Conservation (phyloP, 2,888 invertebrate genomes). For the Rhabditoides inermis region DNA sequence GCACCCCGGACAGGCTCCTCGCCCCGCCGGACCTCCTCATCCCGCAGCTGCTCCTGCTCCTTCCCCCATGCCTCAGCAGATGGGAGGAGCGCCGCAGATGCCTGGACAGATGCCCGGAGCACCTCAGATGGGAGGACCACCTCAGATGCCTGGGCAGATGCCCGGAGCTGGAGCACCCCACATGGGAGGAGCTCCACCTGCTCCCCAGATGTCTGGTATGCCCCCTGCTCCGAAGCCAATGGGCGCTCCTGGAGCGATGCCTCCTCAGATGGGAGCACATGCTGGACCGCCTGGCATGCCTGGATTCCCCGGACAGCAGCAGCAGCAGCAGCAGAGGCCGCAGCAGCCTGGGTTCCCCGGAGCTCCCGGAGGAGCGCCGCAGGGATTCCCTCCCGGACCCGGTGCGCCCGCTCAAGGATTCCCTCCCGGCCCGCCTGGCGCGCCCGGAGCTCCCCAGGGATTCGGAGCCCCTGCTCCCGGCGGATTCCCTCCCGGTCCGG, state of each 20-base stretch:
- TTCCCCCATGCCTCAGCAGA: neutral
- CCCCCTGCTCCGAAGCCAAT: neutral
- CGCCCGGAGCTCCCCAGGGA: constrained; percentile 2
- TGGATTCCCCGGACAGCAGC: constrained; percentile 5
- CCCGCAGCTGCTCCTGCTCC: neutral
- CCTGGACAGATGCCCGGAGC: constrained; percentile 8
- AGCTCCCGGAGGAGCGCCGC: constrained; percentile 3
- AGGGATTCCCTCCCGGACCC: constrained; percentile 12
- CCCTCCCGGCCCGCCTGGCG: constrained; percentile 6
- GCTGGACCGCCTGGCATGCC: constrained; percentile 5
- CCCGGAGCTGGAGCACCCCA: constrained; percentile 1
- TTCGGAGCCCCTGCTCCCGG: neutral
- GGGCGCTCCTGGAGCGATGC: neutral
- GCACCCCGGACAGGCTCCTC: neutral
- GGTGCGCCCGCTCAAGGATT: constrained; percentile 3
- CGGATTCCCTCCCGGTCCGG: constrained; percentile 7
- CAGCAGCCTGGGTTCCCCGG: constrained; percentile 2
- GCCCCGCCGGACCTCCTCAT: neutral
- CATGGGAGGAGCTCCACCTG: constrained; percentile 1
- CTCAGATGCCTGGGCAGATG: neutral
- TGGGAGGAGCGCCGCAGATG: constrained; percentile 2
- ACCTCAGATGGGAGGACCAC: constrained; percentile 1
- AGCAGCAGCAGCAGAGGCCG: too few species aligned
- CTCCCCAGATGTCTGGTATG: neutral
- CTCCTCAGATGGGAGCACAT: neutral